Percentiles rank a stretch among this genome's conserved stretches.
Conservation (phyloP, 2,113 vertebrate genomes). For the Xiphophorus hellerii region DNA sequence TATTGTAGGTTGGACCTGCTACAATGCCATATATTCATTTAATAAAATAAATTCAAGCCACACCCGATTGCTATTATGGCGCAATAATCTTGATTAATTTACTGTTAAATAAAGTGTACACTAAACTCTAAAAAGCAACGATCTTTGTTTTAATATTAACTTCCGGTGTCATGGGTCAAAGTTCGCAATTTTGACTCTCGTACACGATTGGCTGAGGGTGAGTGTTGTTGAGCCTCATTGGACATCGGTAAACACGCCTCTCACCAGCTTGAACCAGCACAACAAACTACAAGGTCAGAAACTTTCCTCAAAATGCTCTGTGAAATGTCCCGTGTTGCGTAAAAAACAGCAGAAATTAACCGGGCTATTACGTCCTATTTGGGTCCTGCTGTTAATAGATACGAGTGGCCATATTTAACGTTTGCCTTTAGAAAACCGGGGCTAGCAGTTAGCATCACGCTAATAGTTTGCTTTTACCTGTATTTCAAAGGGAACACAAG, state of each 20-base stretch:
- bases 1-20: no score
- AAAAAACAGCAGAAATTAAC: no score
- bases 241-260: conserved; percentile 52
- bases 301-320: background rate
- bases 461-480: background rate
- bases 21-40: no score
- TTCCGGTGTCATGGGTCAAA: conserved; percentile 53
- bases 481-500: background rate
- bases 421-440: background rate
- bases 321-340: background rate
- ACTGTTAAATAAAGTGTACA: no score
- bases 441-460: background rate
- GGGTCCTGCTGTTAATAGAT: background rate
- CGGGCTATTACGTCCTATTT: background rate
- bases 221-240: conserved; percentile 65
- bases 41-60: no score
- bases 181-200: background rate
- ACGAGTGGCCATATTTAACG: background rate
- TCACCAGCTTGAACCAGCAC: background rate
- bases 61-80: no score
- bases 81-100: no score
- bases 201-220: conserved; percentile 46
- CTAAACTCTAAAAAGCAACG: no score
- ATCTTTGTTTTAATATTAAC: conserved; percentile 5
- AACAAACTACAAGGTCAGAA: conserved; percentile 75